Evolutionary conservation across 2,888 invertebrate genomes (phyloP).

Genomic region (Tachina lurida): DNA sequence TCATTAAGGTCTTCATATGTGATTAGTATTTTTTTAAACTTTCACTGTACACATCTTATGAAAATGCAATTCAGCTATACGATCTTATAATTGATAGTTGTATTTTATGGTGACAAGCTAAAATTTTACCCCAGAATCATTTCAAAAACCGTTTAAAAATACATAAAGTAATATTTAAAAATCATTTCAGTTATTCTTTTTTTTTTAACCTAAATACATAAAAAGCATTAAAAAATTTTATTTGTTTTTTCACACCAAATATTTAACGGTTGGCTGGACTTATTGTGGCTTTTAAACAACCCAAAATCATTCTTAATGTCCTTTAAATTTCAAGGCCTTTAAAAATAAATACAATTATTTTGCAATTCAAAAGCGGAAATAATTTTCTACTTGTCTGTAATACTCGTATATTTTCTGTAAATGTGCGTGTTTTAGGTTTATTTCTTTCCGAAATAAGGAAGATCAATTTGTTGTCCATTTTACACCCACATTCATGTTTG

Average conservation of each 20-base stretch:
- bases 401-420: conserved; percentile 1
- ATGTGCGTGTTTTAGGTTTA: conserved; percentile 47
- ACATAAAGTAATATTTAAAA: too few species aligned
- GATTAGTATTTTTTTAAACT: too few species aligned
- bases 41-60: too few species aligned
- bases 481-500: conserved; percentile 52
- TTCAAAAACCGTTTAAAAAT: too few species aligned
- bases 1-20: too few species aligned
- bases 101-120: too few species aligned
- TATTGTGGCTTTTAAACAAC: conserved; percentile 4
- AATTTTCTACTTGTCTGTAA: conserved; percentile 61
- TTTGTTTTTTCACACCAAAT: conserved; percentile 49
- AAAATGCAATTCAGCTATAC: too few species aligned
- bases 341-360: conserved; percentile 34
- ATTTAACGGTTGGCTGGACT: conserved; percentile 31
- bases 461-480: conserved; percentile 57
- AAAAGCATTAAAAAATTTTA: conserved; percentile 14
- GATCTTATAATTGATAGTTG: too few species aligned
- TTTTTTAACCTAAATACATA: neutral
- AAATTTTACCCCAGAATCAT: too few species aligned
- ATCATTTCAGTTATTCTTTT: too few species aligned
- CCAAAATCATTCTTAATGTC: conserved; percentile 38
- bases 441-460: conserved; percentile 41
- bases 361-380: conserved; percentile 64
- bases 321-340: conserved; percentile 13